These are phyloP conservation scores for Amphipyra tragopoginis DNA, from an alignment of 2,888 invertebrate genomes.

Conservation along the genomic window DNA sequence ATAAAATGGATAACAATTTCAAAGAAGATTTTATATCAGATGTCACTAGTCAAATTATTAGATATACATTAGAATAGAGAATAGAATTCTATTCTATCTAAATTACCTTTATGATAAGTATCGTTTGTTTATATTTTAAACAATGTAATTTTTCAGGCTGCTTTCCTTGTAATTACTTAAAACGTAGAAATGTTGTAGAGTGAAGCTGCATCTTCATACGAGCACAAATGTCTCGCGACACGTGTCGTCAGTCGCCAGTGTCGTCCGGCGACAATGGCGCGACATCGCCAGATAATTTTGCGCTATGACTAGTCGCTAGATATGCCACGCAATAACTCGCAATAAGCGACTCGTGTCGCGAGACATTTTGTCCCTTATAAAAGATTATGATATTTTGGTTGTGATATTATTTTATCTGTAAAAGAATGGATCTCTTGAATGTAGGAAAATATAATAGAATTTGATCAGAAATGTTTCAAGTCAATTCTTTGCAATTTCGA, in stretches of 20 bases:
- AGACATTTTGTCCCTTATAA: neutral
- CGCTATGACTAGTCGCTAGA: too few species aligned
- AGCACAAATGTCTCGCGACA: too few species aligned
- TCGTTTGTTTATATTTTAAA: neutral
- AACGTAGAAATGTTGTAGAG: neutral
- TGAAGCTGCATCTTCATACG: too few species aligned
- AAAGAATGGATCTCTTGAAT: neutral
- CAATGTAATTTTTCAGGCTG: neutral
- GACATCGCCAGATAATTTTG: too few species aligned
- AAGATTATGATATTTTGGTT: slow-evolving; percentile 10
- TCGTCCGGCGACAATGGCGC: too few species aligned
- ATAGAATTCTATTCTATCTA: too few species aligned
- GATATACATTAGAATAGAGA: neutral
- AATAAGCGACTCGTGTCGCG: too few species aligned
- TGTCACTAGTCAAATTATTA: slow-evolving; percentile 9
- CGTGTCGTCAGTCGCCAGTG: too few species aligned
- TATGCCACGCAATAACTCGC: too few species aligned
- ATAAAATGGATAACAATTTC: neutral
- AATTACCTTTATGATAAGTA: too few species aligned
- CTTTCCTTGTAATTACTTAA: neutral
- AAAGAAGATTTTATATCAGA: neutral
- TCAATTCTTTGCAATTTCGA: too few species aligned
- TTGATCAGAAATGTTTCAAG: neutral
- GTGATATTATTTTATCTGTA: slow-evolving; percentile 12
- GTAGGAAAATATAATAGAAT: too few species aligned